Evolutionary conservation across 2,797 vertebrate genomes (phyloP).

Genomic region (Oophaga sylvatica): DNA sequence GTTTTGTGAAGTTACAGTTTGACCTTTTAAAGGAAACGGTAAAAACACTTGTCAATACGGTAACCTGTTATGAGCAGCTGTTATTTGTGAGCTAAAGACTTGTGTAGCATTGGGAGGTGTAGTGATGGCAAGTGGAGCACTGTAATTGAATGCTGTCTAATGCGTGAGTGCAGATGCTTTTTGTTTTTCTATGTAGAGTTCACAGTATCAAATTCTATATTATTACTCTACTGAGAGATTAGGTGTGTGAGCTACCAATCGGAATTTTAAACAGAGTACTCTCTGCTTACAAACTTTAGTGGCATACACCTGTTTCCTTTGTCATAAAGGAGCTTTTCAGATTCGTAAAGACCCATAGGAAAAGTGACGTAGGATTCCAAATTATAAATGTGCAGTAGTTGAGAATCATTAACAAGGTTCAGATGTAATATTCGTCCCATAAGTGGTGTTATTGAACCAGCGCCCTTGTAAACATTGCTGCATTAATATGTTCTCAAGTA

Average conservation of each 20-base stretch:
- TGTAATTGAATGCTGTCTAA: slow-evolving; percentile 30
- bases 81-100: not conserved
- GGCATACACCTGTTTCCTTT: not conserved
- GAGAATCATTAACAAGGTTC: not conserved
- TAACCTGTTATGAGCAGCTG: slow-evolving; percentile 41
- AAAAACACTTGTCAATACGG: slow-evolving; percentile 29
- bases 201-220: slow-evolving; percentile 38
- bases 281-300: not conserved
- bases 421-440: not conserved
- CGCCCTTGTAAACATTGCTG: not conserved
- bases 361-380: not conserved
- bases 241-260: not conserved
- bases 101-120: not conserved
- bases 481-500: not conserved
- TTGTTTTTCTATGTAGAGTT: slow-evolving; percentile 14
- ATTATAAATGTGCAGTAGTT: slow-evolving; percentile 1
- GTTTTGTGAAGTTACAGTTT: slow-evolving; percentile 40
- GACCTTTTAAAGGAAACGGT: slow-evolving; percentile 40
- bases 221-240: slow-evolving; percentile 4
- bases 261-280: slow-evolving; percentile 14
- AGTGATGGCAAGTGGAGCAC: slow-evolving; percentile 6
- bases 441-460: not conserved
- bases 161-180: slow-evolving; percentile 8
- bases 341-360: not conserved
- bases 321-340: not conserved